Base-by-base conservation (phyloP, 23 tunicate species). In the Corella eumyota region DNA sequence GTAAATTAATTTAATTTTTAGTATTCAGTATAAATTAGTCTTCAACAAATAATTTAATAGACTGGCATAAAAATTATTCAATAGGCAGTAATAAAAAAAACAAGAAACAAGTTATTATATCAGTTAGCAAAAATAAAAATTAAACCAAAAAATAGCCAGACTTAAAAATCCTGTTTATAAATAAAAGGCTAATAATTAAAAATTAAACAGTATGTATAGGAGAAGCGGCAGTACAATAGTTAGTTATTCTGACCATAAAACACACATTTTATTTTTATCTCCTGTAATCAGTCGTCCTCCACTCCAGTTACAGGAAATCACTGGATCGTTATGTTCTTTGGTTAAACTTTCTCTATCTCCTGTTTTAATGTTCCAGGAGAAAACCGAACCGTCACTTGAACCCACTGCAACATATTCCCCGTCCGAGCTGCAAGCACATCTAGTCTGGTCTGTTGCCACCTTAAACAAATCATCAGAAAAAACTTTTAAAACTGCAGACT, bases 241-340 rank as follows among this genome's bases (percentile, higher is more conserved):
- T n/a, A n/a, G n/a, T n/a, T n/a, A n/a, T n/a, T n/a, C 90, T 3
- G 79, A 72, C 94, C 94, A 85, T 28, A 85, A 26, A 24, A 70
- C 56, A 56, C 84, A 85, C 25, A 49, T 24, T 44, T 50, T 56
- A 32, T 69, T 58, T 58, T 76, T 85, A 69, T 85, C 94, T 2
- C 84, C 83, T 2, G 94, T 67, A 4, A 85, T 63, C 17, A 85
- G 68, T 20, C 69, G 67, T 25, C 94, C 94, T 33, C 94, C 63
- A 28, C 46, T 37, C 94, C 94, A 85, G 32, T 57, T 60, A 37
- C 94, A 85, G 20, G 74, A 65, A 34, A 76, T 49, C 26, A 85
- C 82, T 6, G 94, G 94, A 37, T 76, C 84, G 27, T n/a, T 60
- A 56, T 81, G 90, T n/a, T 72, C 68, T 19, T 60, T 49, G 25